Evolutionary conservation across 37 sponge, comb jelly and placozoan genomes (phyloP).

Genomic region (Amphimedon queenslandica): DNA sequence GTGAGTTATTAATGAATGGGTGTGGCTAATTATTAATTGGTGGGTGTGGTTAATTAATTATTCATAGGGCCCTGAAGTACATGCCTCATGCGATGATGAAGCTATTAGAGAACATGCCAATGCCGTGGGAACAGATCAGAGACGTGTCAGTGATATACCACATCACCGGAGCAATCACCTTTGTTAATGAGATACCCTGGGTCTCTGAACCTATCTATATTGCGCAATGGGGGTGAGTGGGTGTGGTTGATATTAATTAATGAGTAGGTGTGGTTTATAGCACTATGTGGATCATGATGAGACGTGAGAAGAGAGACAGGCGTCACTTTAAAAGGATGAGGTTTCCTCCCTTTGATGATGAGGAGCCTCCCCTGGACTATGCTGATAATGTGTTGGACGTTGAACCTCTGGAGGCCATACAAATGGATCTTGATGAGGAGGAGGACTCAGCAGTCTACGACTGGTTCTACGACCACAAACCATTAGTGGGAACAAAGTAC

Average conservation of each 20-base stretch:
- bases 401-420: constrained; percentile 98
- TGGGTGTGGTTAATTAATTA: neutral
- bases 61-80: constrained; percentile 91
- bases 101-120: constrained; percentile 99
- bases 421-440: constrained; percentile 97
- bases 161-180: constrained; percentile 99
- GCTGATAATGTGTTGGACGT: constrained; percentile 98
- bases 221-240: constrained; percentile 97
- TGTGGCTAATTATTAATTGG: neutral
- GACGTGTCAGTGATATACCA: constrained; percentile 95
- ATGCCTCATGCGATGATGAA: constrained; percentile 99
- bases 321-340: constrained; percentile 99
- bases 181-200: constrained; percentile 99
- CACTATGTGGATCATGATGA: constrained; percentile 99
- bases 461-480: constrained; percentile 98
- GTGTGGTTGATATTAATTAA: neutral
- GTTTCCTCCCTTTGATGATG: constrained; percentile 99
- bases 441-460: constrained; percentile 88
- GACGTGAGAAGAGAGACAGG: constrained; percentile 97
- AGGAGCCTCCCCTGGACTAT: constrained; percentile 98
- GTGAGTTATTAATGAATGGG: constrained; percentile 35
- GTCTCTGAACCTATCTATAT: constrained; percentile 96
- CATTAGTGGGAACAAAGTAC: constrained; percentile 82
- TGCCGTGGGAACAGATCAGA: constrained; percentile 99
- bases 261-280: constrained; percentile 30